Conservation (phyloP, 2,797 vertebrate species). For the Galago senegalensis region DNA sequence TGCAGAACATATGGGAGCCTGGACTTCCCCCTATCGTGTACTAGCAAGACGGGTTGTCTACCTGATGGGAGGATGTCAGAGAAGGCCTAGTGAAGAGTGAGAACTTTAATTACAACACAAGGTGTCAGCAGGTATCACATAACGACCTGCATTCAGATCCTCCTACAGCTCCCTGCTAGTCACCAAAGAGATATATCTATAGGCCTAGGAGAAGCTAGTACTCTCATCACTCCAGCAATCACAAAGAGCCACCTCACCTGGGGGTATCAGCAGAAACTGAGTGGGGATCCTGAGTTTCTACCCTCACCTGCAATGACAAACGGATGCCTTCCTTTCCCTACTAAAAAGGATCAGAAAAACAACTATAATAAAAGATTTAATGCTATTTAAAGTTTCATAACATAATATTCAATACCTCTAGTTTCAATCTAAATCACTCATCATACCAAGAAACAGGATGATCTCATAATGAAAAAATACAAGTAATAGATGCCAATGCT, state of each 20-base stretch:
- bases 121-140: neutral
- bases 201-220: neutral
- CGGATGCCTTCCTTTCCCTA: neutral
- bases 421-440: neutral
- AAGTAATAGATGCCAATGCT: neutral
- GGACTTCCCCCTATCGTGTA: neutral
- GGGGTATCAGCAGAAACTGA: neutral
- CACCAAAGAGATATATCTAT: neutral
- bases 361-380: neutral
- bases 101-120: neutral
- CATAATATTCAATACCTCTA: neutral
- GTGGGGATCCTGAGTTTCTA: neutral
- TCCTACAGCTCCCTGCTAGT: neutral
- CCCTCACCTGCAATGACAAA: neutral
- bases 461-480: neutral
- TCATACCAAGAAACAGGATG: constrained; percentile 12
- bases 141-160: neutral
- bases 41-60: neutral
- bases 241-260: neutral
- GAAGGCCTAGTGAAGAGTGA: neutral
- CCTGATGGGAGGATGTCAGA: neutral
- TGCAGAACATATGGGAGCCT: neutral
- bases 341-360: neutral
- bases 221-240: neutral
- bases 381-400: neutral